Evolutionary conservation across 2,888 invertebrate species (phyloP).

Genomic region (Pteria penguin): DNA sequence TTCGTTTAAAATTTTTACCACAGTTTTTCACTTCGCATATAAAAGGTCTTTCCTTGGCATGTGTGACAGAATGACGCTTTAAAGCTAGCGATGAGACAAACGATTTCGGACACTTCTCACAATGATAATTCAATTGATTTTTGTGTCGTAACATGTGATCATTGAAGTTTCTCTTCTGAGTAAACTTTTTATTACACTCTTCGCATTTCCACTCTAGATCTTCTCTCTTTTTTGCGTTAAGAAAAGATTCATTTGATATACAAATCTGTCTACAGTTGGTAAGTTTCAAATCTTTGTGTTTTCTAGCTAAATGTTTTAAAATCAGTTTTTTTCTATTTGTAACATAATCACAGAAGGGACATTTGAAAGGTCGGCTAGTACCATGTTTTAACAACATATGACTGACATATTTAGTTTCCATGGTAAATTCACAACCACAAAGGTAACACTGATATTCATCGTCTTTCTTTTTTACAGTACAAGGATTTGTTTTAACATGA

Average conservation of each 20-base stretch:
- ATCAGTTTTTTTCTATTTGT: slow-evolving; percentile 25
- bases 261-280: too few species aligned
- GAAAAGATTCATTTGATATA: not conserved
- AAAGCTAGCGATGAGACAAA: slow-evolving; percentile 43
- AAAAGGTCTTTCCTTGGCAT: slow-evolving; percentile 41
- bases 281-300: not conserved
- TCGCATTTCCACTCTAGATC: slow-evolving; percentile 18
- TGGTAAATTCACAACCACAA: slow-evolving; percentile 39
- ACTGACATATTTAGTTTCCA: slow-evolving; percentile 37
- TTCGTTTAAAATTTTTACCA: slow-evolving; percentile 41
- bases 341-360: slow-evolving; percentile 31
- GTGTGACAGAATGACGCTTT: slow-evolving; percentile 52
- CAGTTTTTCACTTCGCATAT: slow-evolving; percentile 42
- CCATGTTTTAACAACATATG: slow-evolving; percentile 42
- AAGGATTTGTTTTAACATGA: not conserved
- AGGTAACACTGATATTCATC: slow-evolving; percentile 24
- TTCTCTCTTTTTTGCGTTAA: too few species aligned
- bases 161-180: slow-evolving; percentile 37
- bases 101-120: slow-evolving; percentile 43
- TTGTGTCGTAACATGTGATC: slow-evolving; percentile 36
- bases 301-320: slow-evolving; percentile 26
- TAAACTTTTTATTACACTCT: slow-evolving; percentile 28
- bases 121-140: slow-evolving; percentile 17
- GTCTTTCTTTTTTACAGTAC: not conserved
- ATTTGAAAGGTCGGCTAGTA: slow-evolving; percentile 29